Base-by-base conservation (phyloP, 2,797 vertebrate genomes). In the Microhierax caerulescens region DNA sequence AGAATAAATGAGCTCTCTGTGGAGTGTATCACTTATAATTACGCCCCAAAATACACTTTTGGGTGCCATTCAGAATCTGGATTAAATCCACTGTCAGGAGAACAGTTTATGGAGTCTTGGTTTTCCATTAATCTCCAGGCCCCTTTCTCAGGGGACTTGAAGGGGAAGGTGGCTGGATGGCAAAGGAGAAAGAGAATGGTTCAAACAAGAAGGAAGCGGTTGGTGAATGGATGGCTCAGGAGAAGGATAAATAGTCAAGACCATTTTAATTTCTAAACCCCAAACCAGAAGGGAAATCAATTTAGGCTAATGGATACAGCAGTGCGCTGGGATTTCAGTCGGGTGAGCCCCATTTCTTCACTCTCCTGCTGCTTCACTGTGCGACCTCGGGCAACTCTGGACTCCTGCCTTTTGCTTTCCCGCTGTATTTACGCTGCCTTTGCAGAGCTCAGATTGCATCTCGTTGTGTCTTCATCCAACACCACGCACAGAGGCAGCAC, bases 1-100 rank as follows among this genome's bases (percentile, higher is more conserved):
- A 5, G 37, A 85, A 47, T 76, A 97, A 95, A 96, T 84, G 81
- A 95, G 96, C 79, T 95, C 94, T 95, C 96, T 69, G 85, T 39
- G 85, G 96, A 91, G 87, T 6, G 41, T 19, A 90, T 84, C 56
- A 19, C 67, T 88, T 78, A 37, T 76, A 93, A 95, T 93, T 78
- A 34, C 45, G 47, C 34, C 89, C 68, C 43, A 56, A 95, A 96
- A 93, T 51, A 48, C 7, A 43, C 57, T 75, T 94, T 36, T 34
- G 61, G 68, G 90, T 79, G 75, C 23, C 51, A 27, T 5, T n/a
- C 69, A 61, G 76, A 59, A 23, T 10, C 94, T 95, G 95, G 63
- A 73, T 67, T 86, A 30, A 92, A 95, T 90, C 73, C 43, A 60
- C 56, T 69, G 10, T 45, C 87, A 83, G 89, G 36, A 64, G 68